A percentile compares a stretch with the other conserved stretches of the same genome.
Conservation (phyloP, 2,888 invertebrate species). For the Rhagium mordax region DNA sequence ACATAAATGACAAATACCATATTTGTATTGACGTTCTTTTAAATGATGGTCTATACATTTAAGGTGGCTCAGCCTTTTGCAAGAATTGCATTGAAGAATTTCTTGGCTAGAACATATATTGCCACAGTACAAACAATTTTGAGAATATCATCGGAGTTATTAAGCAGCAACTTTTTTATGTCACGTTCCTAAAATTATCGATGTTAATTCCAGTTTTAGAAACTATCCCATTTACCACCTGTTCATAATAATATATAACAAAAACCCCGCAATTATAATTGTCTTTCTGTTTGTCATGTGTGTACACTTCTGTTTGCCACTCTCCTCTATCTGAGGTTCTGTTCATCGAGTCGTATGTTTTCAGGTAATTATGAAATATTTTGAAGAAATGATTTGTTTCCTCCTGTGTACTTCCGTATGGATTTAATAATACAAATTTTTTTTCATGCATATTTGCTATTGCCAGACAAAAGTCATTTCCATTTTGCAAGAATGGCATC, state of each 20-base stretch:
- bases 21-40: too few relatives aligned
- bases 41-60: too few relatives aligned
- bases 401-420: neutral
- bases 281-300: conserved; percentile 14
- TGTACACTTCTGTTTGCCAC: neutral
- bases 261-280: too few relatives aligned
- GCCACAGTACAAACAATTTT: conserved; percentile 20
- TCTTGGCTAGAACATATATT: neutral
- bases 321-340: neutral
- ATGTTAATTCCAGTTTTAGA: too few relatives aligned
- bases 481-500: too few relatives aligned
- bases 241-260: conserved; percentile 19
- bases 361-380: too few relatives aligned
- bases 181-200: conserved; percentile 1
- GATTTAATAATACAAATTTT: conserved; percentile 25
- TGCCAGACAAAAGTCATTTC: conserved; percentile 26
- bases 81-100: too few relatives aligned
- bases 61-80: too few relatives aligned
- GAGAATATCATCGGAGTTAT: conserved; percentile 19
- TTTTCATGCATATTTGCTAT: conserved; percentile 6
- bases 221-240: conserved; percentile 7
- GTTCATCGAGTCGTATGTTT: neutral
- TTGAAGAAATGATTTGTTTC: too few relatives aligned
- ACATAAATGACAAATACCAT: too few relatives aligned
- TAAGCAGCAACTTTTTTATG: neutral